Conservation (phyloP, 2,888 invertebrate species). For the Xestia rhomboidea region DNA sequence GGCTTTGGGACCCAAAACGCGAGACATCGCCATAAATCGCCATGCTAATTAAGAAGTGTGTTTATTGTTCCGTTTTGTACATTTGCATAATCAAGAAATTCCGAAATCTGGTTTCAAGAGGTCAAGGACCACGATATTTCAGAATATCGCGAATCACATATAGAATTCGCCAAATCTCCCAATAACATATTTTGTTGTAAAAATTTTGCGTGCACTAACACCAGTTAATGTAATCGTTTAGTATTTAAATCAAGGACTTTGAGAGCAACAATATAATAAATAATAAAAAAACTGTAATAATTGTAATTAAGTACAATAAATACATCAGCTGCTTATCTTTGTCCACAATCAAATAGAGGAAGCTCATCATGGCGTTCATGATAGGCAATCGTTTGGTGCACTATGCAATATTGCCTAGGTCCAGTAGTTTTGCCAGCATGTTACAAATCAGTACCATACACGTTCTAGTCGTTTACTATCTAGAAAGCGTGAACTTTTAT, state of each 20-base stretch:
- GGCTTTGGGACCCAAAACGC: slow-evolving; percentile 11
- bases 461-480: slow-evolving; percentile 30
- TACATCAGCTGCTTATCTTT: slow-evolving; percentile 28
- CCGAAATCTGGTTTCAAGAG: slow-evolving; percentile 45
- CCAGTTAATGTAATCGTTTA: not conserved
- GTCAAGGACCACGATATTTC: slow-evolving; percentile 47
- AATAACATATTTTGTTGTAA: not conserved
- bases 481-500: slow-evolving; percentile 53
- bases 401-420: slow-evolving; percentile 16
- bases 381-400: slow-evolving; percentile 32
- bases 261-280: not conserved
- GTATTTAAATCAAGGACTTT: slow-evolving; percentile 2
- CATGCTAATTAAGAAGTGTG: slow-evolving; percentile 16
- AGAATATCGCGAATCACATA: slow-evolving; percentile 14
- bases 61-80: slow-evolving; percentile 26
- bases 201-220: not conserved
- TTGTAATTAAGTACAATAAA: slow-evolving; percentile 14
- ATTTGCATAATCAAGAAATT: slow-evolving; percentile 48
- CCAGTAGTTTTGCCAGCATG: slow-evolving; percentile 27
- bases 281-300: not conserved
- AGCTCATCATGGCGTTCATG: slow-evolving; percentile 30
- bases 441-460: slow-evolving; percentile 14
- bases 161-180: slow-evolving; percentile 2
- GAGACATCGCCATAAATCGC: slow-evolving; percentile 36
- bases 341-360: slow-evolving; percentile 40